Evolutionary conservation across 2,797 vertebrate genomes (phyloP).

Genomic region (Sardinella longiceps): DNA sequence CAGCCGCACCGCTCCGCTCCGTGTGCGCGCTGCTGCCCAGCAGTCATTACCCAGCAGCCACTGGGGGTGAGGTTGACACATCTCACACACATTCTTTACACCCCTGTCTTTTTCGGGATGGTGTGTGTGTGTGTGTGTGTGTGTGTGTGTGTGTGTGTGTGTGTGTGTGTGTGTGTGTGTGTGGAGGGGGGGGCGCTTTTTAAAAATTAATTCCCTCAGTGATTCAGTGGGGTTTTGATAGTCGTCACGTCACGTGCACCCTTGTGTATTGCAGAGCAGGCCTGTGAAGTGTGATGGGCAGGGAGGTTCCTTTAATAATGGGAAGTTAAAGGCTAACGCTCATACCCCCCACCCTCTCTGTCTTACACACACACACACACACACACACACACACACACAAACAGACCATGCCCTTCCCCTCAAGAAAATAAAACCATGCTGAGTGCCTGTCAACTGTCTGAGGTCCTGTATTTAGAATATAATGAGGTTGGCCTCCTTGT

Average conservation of each 20-base stretch:
- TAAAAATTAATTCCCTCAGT: not conserved
- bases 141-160: too few species aligned
- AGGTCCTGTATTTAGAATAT: not conserved
- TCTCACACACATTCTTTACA: slow-evolving; percentile 1
- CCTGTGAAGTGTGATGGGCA: slow-evolving; percentile 2
- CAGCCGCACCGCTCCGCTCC: slow-evolving; percentile 7
- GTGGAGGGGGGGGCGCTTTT: not conserved
- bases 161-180: too few species aligned
- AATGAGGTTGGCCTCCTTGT: not conserved
- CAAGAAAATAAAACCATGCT: not conserved
- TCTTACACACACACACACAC: too few species aligned
- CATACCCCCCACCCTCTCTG: not conserved
- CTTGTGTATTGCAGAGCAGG: not conserved
- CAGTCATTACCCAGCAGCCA: slow-evolving; percentile 15
- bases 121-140: too few species aligned
- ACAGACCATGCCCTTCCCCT: not conserved
- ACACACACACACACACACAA: too few species aligned
- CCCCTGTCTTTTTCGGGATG: not conserved
- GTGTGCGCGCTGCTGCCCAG: not conserved
- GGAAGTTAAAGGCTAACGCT: not conserved
- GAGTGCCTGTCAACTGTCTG: not conserved
- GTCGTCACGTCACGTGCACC: not conserved
- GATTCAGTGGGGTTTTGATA: not conserved
- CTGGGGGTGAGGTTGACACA: slow-evolving; percentile 10
- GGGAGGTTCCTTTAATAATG: slow-evolving; percentile 7